These are phyloP conservation scores for Chironomus tepperi DNA, from an alignment of 1,140 invertebrate genomes.

Conservation along the genomic window DNA sequence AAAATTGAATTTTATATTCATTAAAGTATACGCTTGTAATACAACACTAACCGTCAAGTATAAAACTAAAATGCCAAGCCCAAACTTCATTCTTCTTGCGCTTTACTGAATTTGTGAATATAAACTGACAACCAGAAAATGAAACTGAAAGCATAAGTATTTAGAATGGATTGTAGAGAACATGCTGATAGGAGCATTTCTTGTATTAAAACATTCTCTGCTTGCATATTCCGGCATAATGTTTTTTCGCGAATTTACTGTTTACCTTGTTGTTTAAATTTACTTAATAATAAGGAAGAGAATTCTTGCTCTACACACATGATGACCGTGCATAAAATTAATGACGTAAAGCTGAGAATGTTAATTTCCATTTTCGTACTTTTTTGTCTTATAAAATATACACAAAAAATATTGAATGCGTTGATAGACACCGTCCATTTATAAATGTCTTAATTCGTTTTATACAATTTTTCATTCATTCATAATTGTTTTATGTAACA, in stretches of 20 bases:
- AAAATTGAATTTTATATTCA: neutral
- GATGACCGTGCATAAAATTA: too few species aligned
- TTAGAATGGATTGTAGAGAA: neutral
- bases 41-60: conserved; percentile 17
- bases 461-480: too few species aligned
- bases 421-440: too few species aligned
- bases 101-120: neutral
- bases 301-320: too few species aligned
- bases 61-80: conserved; percentile 19
- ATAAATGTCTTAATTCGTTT: too few species aligned
- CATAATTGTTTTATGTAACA: conserved; percentile 2
- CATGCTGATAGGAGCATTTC: neutral
- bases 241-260: too few species aligned
- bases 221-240: neutral
- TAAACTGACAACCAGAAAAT: neutral
- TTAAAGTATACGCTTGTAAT: neutral
- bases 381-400: too few species aligned
- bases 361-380: too few species aligned
- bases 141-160: neutral
- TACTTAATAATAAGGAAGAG: too few species aligned
- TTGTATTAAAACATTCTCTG: neutral
- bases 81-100: neutral
- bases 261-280: too few species aligned
- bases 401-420: too few species aligned
- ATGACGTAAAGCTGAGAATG: too few species aligned